Percentiles rank a stretch among this genome's conserved stretches.
These are phyloP conservation scores for Lasiurus cinereus DNA, from an alignment of 2,113 vertebrate genomes.

Conservation along the genomic window DNA sequence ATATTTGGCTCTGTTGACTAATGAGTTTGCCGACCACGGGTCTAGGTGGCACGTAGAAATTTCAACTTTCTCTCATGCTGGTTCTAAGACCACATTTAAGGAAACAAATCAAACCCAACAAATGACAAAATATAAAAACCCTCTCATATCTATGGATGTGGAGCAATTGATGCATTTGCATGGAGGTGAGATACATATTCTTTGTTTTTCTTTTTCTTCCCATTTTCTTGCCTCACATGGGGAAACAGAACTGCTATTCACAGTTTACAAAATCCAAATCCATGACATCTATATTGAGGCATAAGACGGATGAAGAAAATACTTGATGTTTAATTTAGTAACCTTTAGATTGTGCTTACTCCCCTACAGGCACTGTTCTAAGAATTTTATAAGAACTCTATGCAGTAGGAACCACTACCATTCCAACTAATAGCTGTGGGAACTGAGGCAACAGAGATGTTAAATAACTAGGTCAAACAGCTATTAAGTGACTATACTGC, in stretches of 20 bases:
- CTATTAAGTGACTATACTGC: neutral
- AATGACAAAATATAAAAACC: neutral
- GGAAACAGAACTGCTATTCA: neutral
- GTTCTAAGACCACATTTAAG: neutral
- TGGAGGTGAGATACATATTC: neutral
- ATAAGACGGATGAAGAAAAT: neutral
- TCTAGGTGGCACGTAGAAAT: neutral
- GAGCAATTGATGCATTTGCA: neutral
- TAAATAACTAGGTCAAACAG: neutral
- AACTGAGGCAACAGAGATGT: neutral
- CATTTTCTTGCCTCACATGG: neutral
- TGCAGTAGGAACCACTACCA: neutral
- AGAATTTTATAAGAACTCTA: neutral
- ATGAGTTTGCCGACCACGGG: no score
- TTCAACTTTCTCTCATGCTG: neutral
- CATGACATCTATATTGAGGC: neutral
- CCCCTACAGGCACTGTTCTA: neutral
- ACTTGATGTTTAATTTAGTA: slow-evolving; percentile 40
- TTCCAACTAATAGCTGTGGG: neutral
- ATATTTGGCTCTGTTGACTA: no score
- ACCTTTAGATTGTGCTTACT: neutral
- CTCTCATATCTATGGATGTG: neutral
- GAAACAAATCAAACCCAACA: neutral
- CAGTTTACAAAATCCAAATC: neutral
- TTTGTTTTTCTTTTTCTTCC: neutral